Evolutionary conservation across 2,888 invertebrate species (phyloP), one percentile per base, ranked within the genome.

Genomic region (Meteorus colon): DNA sequence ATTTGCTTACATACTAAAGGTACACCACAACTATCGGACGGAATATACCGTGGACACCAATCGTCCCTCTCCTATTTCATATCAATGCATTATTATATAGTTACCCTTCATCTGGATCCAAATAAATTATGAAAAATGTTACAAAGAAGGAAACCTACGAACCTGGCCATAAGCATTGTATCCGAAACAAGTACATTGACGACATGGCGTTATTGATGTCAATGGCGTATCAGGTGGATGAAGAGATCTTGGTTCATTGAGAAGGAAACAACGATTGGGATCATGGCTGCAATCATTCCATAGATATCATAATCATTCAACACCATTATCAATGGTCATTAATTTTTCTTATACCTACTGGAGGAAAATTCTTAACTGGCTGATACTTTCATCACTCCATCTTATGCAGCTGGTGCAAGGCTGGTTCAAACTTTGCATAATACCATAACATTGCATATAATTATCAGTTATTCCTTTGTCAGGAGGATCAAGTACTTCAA

Each of bases 311-410:
- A 24, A 24, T 24, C 24, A 24, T 24, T 24, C 24, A 24, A 24
- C 24, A 24, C 1, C 24, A 24, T 24, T 24, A 24, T 24, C 24
- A 24, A 24, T 24, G 24, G 1, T 24, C 24, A 24, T 24, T 24
- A 24, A 24, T 24, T 0, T 24, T 24, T 24, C 24, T 24, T 24
- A 24, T 24, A 24, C 24, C 24, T 34, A 51, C 51, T 16, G 16
- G n/a, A n/a, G 1, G n/a, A 51, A 51, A n/a, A 16, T 0, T 51
- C 5, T 4, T n/a, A 51, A n/a, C 16, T 51, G 51, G 3, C n/a
- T 51, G n/a, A 51, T 51, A 51, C 51, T 51, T 19, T 51, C 51
- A 16, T 51, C n/a, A 19, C 51, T 51, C 51, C 51, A 51, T 51
- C n/a, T 16, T 6, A 51, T n/a, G 16, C 51, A 51, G 3, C 19